These are phyloP conservation scores for Lysandra coridon DNA, from an alignment of 2,888 invertebrate species.

Conservation along the genomic window DNA sequence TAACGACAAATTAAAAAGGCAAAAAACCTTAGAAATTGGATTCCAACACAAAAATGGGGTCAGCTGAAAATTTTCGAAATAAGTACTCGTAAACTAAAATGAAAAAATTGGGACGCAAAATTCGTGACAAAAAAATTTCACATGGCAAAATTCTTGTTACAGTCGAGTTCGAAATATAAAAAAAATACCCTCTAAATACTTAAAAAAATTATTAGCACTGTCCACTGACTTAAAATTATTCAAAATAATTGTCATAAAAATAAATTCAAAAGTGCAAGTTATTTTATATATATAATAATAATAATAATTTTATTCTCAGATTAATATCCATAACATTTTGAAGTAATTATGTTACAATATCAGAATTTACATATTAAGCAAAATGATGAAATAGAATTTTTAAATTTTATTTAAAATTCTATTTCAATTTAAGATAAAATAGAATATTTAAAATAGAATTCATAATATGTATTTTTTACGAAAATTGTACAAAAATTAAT, in stretches of 20 bases:
- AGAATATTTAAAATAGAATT: neutral
- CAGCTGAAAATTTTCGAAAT: too few species aligned
- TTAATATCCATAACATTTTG: too few species aligned
- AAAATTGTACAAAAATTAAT: neutral
- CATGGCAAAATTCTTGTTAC: neutral
- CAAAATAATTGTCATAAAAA: too few species aligned
- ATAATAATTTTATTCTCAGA: too few species aligned
- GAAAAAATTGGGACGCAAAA: neutral
- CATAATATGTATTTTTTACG: neutral
- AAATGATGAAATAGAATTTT: too few species aligned
- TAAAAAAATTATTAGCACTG: neutral
- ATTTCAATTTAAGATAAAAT: too few species aligned
- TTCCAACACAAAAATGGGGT: neutral
- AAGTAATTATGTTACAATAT: too few species aligned
- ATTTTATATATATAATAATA: too few species aligned
- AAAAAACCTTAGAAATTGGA: neutral
- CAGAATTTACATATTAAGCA: too few species aligned
- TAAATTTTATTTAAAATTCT: too few species aligned
- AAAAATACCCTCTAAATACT: too few species aligned
- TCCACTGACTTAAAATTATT: neutral
- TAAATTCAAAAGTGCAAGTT: neutral
- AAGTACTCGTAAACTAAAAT: too few species aligned
- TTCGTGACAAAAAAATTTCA: neutral
- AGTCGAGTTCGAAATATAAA: neutral
- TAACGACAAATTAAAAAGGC: neutral